Evolutionary conservation across 2,888 invertebrate genomes (phyloP), one percentile per base, ranked within the genome.

Genomic region (Chironomus tentans): DNA sequence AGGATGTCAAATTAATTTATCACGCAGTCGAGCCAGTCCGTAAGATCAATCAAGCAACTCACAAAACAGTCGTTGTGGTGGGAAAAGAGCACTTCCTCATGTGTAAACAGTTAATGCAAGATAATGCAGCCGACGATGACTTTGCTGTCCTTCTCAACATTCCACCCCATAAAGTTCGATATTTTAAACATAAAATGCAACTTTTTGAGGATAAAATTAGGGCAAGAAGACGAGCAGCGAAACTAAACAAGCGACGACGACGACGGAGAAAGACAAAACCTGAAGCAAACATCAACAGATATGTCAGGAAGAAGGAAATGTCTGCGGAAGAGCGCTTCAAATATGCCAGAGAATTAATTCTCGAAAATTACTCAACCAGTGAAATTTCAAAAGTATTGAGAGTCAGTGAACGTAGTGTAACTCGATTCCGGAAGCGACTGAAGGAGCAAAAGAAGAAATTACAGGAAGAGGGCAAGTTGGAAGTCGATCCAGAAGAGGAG

Each of bases 371-470:
- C 13, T 28, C 65, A 15, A 76, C 76, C 15, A 68, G 28, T 50
- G 76, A 76, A 21, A 76, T 76, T 6, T 50, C 76, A 6, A 76
- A 76, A 38, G 28, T 76, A 28, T 47, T 76, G 28, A 28, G n/a
- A 56, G 65, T 76, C 12, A 48, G 48, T 18, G 69, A 69, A 24
- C 48, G 76, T 22, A 47, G 48, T 18, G 69, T 76, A n/a, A 76
- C 76, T 7, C 13, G 76, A 56, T 68, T 76, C 3, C 68, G 22
- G 2, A 65, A 21, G 12, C 21, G 21, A 12, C 21, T 65, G 1
- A 65, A 24, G 6, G 65, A 65, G 12, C 10, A 21, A 10, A 65
- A 65, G 13, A 65, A 21, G 21, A 24, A 65, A 65, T 24, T 65
- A 13, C 22, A 24, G 13, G 76, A 76, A 18, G 61, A 48, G 12